Evolutionary conservation across 2,888 invertebrate genomes (phyloP), one percentile per base, ranked within the genome.

Genomic region (Hypselothyrea guttata): DNA sequence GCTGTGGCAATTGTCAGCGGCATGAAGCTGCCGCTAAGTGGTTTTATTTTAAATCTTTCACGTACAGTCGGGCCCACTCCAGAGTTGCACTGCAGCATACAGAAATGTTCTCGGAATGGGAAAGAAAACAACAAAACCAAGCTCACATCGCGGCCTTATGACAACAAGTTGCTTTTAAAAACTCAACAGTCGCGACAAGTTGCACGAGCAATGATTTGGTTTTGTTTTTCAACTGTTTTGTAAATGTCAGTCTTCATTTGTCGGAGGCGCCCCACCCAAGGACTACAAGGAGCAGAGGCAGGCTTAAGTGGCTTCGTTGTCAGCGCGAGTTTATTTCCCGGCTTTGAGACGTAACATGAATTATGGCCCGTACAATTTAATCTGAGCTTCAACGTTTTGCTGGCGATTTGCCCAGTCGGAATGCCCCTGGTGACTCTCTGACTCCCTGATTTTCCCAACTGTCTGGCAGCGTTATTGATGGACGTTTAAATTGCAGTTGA

Each of bases 1-100:
- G 72, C 71, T 83, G 72, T 64, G 76, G 63, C 64, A 77, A 85
- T 83, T 75, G 77, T 86, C 86, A 38, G 58, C 69, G 55, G 71
- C 68, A 66, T 69, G 52, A 60, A 72, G 51, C 55, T 44, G 69
- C 46, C 69, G 74, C 86, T 89, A 89, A 89, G 89, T 89, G 89
- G 89, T 88, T 89, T 89, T 89, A 87, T 89, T 89, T 89, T 78
- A 87, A 89, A 84, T 88, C 88, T 87, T 88, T 84, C 89, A 89
- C 89, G 89, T 88, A 86, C 78, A 56, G n/a, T n/a, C 63, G 65
- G 55, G 4, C 37, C 5, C 15, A 16, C 28, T n/a, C 16, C 9
- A 2, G 18, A 52, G 48, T 4, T 22, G 22, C 2, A 47, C 28
- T 53, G 49, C 37, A 47, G 41, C 27, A 56, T 38, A 60, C 35